phyloP scores from a whole-genome alignment of 2,888 invertebrate species.

The Mesopsocus fuscifrons region DNA sequence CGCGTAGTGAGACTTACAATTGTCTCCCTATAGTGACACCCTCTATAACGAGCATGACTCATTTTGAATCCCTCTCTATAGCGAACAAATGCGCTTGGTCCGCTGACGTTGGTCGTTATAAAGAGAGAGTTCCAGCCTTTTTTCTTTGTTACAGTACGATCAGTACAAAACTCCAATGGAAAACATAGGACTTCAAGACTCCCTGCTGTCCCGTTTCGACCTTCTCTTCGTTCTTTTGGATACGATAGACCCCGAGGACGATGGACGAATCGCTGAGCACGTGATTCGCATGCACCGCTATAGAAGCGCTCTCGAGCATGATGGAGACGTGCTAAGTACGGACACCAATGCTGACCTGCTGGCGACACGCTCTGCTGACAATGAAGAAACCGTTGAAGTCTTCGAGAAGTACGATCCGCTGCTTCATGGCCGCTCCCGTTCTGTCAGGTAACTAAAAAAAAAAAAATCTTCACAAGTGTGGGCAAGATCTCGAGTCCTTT shows the following conservation, averaged over 20 bases:
- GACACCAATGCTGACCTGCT: conserved; percentile 67
- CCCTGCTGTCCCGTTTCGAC: conserved; percentile 93
- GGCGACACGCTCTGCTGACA: conserved; percentile 60
- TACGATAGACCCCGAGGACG: conserved; percentile 73
- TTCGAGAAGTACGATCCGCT: conserved; percentile 88
- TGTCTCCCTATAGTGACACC: too few relatives aligned
- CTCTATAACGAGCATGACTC: too few relatives aligned
- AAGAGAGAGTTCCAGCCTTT: too few relatives aligned
- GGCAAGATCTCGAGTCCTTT: neutral
- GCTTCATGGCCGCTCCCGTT: conserved; percentile 63
- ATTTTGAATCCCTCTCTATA: too few relatives aligned
- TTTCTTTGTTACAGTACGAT: conserved; percentile 63
- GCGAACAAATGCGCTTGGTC: too few relatives aligned
- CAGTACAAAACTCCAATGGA: conserved; percentile 99
- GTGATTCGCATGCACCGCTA: conserved; percentile 96
- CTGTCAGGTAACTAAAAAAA: conserved; percentile 29
- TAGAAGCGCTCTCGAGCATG: conserved; percentile 79
- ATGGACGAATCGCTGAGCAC: conserved; percentile 86
- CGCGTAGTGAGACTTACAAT: too few relatives aligned
- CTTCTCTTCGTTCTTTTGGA: conserved; percentile 94
- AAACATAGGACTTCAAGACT: conserved; percentile 96
- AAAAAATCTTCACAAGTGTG: neutral
- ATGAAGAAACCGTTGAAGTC: conserved; percentile 44
- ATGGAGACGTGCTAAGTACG: conserved; percentile 81
- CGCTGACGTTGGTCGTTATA: too few relatives aligned